Base-by-base conservation (phyloP, 2,888 invertebrate genomes). In the Eupithecia subfuscata region DNA sequence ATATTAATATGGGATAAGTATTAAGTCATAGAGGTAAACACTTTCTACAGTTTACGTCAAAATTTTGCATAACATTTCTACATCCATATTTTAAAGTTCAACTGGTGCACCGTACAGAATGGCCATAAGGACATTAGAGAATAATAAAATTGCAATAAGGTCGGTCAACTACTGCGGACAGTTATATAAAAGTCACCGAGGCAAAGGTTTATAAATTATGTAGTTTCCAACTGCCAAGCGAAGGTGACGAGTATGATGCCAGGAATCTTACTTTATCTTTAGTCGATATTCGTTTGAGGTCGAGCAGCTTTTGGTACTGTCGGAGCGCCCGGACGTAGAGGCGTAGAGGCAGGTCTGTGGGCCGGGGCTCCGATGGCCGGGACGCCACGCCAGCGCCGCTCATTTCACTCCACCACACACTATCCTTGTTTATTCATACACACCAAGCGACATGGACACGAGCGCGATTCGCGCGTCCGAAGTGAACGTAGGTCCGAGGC, bases 221-320 rank as follows among this genome's bases (percentile, higher is more conserved):
- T 76, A 80, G 14, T 25, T 68, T 77, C 3, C 40, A 69, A 68
- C 69, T 63, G 14, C 43, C 5, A 68, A 45, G 37, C 65, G n/a
- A 11, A 37, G n/a, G 11, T 74, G 73, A 72, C 70, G 68, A 79
- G 75, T 80, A 78, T 71, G 78, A 77, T 9, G 79, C 56, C 71
- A 78, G 75, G 78, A 78, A 77, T 87, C 95, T 94, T 94, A 95
- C 95, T 92, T 94, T 94, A 87, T 94, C 92, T 90, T 95, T 95
- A 79, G 89, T 91, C 87, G 95, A 90, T 86, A 95, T 92, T 78
- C 95, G 95, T 85, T 94, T 95, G 78, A 95, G 90, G 87, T 96
- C 95, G 81, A 96, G 90, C 77, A 96, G 92, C 87, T 95, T 95
- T 86, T 96, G 96, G 87, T 96, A 96, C 87, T 96, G 96, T 76